phyloP scores from a whole-genome alignment of 2,888 invertebrate species.

The Adineta ricciae region DNA sequence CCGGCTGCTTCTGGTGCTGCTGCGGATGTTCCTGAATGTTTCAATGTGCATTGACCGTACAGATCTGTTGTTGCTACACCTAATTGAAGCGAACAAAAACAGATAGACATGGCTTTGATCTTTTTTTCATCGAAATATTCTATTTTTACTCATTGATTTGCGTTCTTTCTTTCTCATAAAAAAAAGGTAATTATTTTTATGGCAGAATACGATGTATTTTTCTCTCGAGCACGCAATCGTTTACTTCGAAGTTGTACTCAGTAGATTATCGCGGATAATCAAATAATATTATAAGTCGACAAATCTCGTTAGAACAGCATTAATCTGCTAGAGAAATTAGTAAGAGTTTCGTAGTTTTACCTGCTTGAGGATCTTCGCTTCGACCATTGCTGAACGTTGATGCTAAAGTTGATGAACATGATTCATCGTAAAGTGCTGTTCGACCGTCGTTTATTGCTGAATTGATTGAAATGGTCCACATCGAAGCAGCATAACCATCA shows the following conservation, averaged over 20 bases:
- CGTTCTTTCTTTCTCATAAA: no score
- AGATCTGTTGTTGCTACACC: constrained; percentile 73
- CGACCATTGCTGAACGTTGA: constrained; percentile 94
- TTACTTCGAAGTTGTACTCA: no score
- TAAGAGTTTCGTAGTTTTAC: not conserved
- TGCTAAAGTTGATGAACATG: constrained; percentile 92
- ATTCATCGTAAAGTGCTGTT: constrained; percentile 98
- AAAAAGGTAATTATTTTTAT: no score
- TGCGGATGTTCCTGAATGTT: constrained; percentile 95
- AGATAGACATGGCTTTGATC: no score
- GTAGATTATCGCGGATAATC: no score
- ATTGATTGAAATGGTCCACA: constrained; percentile 99
- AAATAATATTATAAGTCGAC: no score
- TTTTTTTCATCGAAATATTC: no score
- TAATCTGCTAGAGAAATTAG: no score
- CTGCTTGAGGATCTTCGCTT: constrained; percentile 34
- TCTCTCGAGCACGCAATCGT: no score
- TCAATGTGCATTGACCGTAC: constrained; percentile 95
- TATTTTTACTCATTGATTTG: no score
- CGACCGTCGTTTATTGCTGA: constrained; percentile 98
- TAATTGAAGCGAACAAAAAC: not conserved
- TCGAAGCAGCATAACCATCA: constrained; percentile 94
- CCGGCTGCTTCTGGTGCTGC: constrained; percentile 98
- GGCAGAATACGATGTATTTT: no score
- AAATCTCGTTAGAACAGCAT: no score